Evolutionary conservation across 2,113 vertebrate genomes (phyloP).

Genomic region (Bettongia penicillata): DNA sequence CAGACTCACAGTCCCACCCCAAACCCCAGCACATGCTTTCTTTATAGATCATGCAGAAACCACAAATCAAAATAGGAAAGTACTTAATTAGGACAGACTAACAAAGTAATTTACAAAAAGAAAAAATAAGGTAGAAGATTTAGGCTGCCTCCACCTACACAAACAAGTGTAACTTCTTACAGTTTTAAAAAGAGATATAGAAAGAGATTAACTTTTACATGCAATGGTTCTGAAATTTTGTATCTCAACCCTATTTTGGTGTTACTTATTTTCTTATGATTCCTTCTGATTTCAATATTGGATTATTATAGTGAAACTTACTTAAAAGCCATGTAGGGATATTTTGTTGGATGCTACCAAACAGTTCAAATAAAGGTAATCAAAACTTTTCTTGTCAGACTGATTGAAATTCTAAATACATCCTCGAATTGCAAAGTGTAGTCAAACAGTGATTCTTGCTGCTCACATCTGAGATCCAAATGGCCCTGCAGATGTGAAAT

Average conservation of each 20-base stretch:
- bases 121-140: neutral
- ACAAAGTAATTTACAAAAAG: neutral
- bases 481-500: conserved; percentile 70
- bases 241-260: neutral
- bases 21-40: neutral
- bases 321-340: neutral
- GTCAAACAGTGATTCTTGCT: conserved; percentile 44
- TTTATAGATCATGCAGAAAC: neutral
- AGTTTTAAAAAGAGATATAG: neutral
- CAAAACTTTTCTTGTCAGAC: conserved; percentile 72
- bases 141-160: neutral
- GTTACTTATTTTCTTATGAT: neutral
- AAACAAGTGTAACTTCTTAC: neutral
- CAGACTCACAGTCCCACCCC: rapidly evolving
- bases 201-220: neutral
- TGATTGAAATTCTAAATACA: conserved; percentile 62
- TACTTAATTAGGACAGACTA: neutral
- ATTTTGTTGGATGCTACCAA: conserved; percentile 40
- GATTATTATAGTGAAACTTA: conserved; percentile 28
- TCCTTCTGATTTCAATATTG: conserved; percentile 20
- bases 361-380: conserved; percentile 55
- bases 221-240: neutral
- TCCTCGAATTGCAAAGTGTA: conserved; percentile 57
- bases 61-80: neutral
- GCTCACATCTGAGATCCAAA: conserved; percentile 62